Evolutionary conservation across 35 echinoderm and acorn worm species (phyloP).

Genomic region (Lytechinus pictus): DNA sequence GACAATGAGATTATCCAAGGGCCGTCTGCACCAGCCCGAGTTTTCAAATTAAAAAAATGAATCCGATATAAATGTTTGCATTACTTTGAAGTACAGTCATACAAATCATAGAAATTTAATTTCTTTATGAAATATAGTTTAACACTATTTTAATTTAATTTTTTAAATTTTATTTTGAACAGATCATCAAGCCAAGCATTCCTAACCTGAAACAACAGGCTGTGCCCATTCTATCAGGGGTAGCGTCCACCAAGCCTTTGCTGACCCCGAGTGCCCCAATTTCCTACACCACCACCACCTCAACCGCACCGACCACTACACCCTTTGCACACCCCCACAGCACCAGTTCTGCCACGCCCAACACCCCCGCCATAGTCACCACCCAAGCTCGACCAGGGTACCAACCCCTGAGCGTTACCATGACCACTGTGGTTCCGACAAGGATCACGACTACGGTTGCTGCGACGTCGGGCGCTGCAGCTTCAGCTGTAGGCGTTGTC

Average conservation of each 20-base stretch:
- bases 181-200: conserved; percentile 45
- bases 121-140: too few species aligned
- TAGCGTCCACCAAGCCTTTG: neutral
- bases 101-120: too few species aligned
- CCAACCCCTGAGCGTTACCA: neutral
- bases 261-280: neutral
- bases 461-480: neutral
- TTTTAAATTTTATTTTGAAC: neutral
- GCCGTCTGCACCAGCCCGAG: too few species aligned
- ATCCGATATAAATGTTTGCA: too few species aligned
- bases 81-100: too few species aligned
- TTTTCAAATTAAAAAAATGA: too few species aligned
- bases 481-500: neutral
- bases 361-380: conserved; percentile 17
- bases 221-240: neutral
- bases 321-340: neutral
- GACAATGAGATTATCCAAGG: too few species aligned
- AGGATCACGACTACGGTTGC: neutral
- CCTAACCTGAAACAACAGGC: conserved; percentile 25
- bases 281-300: neutral
- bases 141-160: neutral
- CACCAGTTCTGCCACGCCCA: neutral
- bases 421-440: neutral
- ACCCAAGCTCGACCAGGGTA: neutral
- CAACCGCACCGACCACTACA: conserved; percentile 26